phyloP scores from a whole-genome alignment of 2,113 vertebrate species.

The Taurulus bubalis region DNA sequence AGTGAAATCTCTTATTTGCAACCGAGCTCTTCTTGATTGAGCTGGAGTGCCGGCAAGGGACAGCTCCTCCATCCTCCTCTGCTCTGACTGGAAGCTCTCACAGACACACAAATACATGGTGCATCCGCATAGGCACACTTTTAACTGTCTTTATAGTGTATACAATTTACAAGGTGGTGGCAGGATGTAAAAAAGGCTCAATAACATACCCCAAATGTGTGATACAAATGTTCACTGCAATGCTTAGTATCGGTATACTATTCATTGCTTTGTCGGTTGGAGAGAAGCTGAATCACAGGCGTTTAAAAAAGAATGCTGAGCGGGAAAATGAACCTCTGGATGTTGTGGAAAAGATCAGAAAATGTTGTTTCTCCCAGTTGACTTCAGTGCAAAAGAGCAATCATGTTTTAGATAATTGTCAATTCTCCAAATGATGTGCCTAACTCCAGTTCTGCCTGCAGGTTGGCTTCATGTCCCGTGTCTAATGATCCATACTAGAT shows the following conservation, averaged over 20 bases:
- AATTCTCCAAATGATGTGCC: constrained; percentile 19
- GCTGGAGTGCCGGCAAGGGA: constrained; percentile 29
- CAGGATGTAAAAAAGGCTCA: constrained; percentile 18
- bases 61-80: constrained; percentile 50
- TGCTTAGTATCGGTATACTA: constrained; percentile 13
- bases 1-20: constrained; percentile 59
- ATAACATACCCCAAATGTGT: background rate
- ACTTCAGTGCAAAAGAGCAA: constrained; percentile 14
- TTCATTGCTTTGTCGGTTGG: constrained; percentile 63
- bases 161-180: background rate
- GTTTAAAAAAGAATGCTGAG: constrained; percentile 33
- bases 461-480: background rate
- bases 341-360: constrained; percentile 28
- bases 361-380: constrained; percentile 27
- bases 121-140: background rate
- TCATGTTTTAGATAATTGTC: constrained; percentile 41
- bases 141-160: background rate
- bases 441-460: background rate
- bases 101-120: constrained; percentile 16
- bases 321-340: constrained; percentile 8
- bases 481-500: constrained; percentile 2
- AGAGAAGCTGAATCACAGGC: constrained; percentile 24
- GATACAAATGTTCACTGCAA: background rate
- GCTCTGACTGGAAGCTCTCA: constrained; percentile 47
- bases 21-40: constrained; percentile 50